Evolutionary conservation across 2,797 vertebrate species (phyloP).

Genomic region (Sternarchorhynchus goeldii): DNA sequence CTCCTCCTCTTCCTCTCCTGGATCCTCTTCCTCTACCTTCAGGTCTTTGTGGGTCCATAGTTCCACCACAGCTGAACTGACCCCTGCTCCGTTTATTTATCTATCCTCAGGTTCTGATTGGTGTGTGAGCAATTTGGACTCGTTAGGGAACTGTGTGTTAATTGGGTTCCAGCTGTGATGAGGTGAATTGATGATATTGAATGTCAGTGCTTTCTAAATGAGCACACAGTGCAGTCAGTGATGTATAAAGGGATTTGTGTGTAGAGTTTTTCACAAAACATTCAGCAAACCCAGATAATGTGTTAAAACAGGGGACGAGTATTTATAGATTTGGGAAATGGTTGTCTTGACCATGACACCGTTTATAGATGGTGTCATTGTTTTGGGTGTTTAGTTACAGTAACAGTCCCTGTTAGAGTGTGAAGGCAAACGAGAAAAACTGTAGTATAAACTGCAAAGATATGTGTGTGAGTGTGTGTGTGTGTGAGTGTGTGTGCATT

Average conservation of each 20-base stretch:
- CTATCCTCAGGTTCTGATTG: neutral
- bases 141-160: slow-evolving; percentile 1
- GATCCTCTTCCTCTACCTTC: neutral
- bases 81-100: too few species aligned
- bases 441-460: neutral
- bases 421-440: slow-evolving; percentile 4
- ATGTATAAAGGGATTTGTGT: too few species aligned
- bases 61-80: neutral
- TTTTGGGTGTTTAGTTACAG: neutral
- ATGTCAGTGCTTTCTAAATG: neutral
- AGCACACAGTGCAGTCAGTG: too few species aligned
- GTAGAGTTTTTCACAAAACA: neutral
- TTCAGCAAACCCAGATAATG: neutral
- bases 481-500: neutral
- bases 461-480: neutral
- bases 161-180: neutral
- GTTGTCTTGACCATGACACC: neutral
- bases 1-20: neutral
- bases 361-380: neutral
- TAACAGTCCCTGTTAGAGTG: neutral
- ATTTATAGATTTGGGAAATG: neutral
- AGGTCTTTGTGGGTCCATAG: neutral
- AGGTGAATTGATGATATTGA: neutral
- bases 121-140: neutral
- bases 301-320: neutral